A percentile compares a stretch with the other conserved stretches of the same genome.
These are phyloP conservation scores for Nymphicus hollandicus DNA, from an alignment of 2,113 vertebrate genomes.

Conservation along the genomic window DNA sequence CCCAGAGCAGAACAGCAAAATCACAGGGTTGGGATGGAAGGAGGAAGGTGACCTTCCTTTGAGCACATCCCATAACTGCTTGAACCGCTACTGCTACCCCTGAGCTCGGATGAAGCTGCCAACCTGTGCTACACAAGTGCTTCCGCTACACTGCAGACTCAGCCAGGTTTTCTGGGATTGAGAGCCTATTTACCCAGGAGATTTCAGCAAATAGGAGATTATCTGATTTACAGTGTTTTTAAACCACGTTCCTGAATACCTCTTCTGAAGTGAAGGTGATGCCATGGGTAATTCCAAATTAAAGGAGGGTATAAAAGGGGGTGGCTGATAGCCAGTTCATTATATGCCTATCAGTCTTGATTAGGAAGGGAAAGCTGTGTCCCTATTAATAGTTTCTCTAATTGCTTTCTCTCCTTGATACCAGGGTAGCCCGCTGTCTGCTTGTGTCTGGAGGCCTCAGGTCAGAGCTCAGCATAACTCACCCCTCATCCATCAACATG, in stretches of 20 bases:
- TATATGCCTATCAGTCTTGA: background rate
- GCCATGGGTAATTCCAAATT: background rate
- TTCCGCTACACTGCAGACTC: background rate
- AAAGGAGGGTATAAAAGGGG: background rate
- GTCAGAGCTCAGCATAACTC: background rate
- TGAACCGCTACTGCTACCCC: background rate
- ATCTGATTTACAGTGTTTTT: background rate
- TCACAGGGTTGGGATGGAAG: background rate
- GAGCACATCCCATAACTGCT: background rate
- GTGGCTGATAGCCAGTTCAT: background rate
- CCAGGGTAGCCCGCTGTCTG: background rate
- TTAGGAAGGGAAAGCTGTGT: background rate
- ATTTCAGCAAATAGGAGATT: background rate
- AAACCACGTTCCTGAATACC: background rate
- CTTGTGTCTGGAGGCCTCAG: background rate
- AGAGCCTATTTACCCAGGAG: background rate
- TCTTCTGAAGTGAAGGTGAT: background rate
- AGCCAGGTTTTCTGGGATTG: background rate
- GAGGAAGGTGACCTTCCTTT: background rate
- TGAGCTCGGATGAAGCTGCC: background rate
- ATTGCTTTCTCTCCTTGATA: background rate
- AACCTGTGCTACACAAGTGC: background rate
- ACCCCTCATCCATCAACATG: background rate
- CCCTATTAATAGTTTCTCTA: constrained; percentile 30
- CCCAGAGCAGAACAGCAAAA: background rate